Evolutionary conservation across 2,888 invertebrate species (phyloP).

Genomic region (Leucophenga maculata): DNA sequence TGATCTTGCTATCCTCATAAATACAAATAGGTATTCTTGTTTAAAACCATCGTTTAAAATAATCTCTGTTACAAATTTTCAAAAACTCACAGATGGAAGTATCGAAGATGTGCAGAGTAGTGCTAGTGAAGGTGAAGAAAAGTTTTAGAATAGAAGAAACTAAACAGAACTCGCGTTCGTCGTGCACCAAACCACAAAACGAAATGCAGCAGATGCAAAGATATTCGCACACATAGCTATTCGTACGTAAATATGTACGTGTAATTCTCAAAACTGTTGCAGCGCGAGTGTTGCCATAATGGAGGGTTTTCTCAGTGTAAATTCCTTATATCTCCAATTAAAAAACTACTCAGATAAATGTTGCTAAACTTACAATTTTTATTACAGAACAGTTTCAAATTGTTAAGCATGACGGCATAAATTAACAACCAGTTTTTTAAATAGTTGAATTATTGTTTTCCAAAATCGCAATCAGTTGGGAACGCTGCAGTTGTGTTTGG

Average conservation of each 20-base stretch:
- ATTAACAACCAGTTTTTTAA: no score
- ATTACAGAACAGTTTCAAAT: no score
- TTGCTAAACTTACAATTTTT: no score
- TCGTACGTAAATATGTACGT: background rate
- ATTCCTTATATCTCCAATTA: background rate
- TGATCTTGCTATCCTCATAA: conserved; percentile 6
- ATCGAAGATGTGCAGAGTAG: conserved; percentile 32
- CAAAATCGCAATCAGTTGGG: background rate
- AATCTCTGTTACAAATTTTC: conserved; percentile 19
- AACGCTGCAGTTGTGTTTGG: conserved; percentile 29
- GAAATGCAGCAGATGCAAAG: conserved; percentile 55
- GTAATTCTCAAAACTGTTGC: background rate
- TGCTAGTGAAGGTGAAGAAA: conserved; percentile 42
- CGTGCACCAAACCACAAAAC: conserved; percentile 62
- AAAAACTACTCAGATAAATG: no score
- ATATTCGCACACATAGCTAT: background rate
- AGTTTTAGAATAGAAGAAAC: conserved; percentile 35
- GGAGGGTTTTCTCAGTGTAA: background rate
- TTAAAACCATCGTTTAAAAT: conserved; percentile 6
- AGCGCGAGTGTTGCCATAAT: background rate
- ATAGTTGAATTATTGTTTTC: no score
- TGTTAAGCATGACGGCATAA: no score
- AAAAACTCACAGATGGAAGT: conserved; percentile 28
- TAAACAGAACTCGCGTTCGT: conserved; percentile 56
- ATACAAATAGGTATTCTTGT: background rate